A percentile compares a stretch with the other conserved stretches of the same genome.
phyloP scores from a whole-genome alignment of 2,797 vertebrate species.

The Onychomys leucogaster region DNA sequence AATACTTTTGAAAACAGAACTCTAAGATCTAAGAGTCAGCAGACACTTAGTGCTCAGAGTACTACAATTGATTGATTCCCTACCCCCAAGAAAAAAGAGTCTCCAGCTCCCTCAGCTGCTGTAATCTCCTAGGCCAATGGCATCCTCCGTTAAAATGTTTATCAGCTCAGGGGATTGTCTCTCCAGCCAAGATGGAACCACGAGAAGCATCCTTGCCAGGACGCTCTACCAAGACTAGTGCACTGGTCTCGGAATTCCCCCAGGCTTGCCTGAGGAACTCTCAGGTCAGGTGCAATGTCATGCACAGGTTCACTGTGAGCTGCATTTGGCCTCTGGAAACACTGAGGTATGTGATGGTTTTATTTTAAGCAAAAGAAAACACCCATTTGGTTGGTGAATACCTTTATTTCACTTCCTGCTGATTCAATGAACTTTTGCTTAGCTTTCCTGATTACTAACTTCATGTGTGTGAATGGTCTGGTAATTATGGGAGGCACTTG shows the following conservation, averaged over 20 bases:
- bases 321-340: background rate
- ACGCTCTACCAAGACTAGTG: background rate
- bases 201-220: background rate
- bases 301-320: background rate
- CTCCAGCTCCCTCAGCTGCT: background rate
- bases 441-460: slow-evolving; percentile 81
- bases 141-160: background rate
- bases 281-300: background rate
- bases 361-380: slow-evolving; percentile 58
- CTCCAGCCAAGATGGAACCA: background rate
- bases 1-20: slow-evolving; percentile 9
- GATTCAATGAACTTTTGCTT: slow-evolving; percentile 83
- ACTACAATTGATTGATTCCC: background rate
- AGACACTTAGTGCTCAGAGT: background rate
- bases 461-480: slow-evolving; percentile 68
- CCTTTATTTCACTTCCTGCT: slow-evolving; percentile 67
- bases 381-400: slow-evolving; percentile 70
- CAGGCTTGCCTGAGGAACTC: background rate
- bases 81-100: background rate
- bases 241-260: background rate
- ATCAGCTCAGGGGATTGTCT: background rate
- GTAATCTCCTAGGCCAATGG: background rate
- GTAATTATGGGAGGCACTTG: slow-evolving; percentile 85
- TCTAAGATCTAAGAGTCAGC: background rate
- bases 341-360: background rate